Base-by-base conservation (phyloP, 2,113 vertebrate species). In the Marcusenius ussheri region DNA sequence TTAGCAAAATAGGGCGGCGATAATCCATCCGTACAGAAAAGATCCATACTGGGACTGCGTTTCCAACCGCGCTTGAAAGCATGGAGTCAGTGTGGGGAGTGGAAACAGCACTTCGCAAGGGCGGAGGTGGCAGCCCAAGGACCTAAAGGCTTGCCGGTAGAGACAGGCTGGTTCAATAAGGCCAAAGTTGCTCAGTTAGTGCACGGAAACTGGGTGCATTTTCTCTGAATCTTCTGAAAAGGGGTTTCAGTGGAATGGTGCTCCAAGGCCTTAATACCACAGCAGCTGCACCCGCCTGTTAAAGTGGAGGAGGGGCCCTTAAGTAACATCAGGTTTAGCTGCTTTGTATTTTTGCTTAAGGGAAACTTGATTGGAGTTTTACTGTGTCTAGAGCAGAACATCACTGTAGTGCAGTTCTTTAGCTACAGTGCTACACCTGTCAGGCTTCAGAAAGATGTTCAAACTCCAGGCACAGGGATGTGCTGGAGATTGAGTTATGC, bases 41-140 rank as follows among this genome's bases (percentile, higher is more conserved):
- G 93, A 94, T 94, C 93, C 93, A 93, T 94, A 93, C 94, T 93
- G 93, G 90, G 92, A 93, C 92, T 91, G 92, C 96, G 96, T 97
- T 95, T 94, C 90, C 93, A 92, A 93, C 88, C 88, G 91, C 87
- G 85, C 91, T 89, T 91, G 90, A 94, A 91, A 91, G 91, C 46
- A 56, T 17, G 53, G 56, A 58, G 53, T 35, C 83, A 70, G 45
- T 88, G 66, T 56, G 77, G 51, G 46, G 58, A 83, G 77, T 49
- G 56, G 51, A 83, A 83, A 88, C 51, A 24, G 90, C 49, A 9
- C 83, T 90, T 46, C 74, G 27, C 42, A 39, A n/a, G 83, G 31
- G 58, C 24, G 24, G 86, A n/a, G 88, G 39, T 66, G 21, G 51
- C 19, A 17, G 19, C 9, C 90, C 35, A 27, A 89, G 51, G 35